Evolutionary conservation across 1,140 invertebrate genomes (phyloP), one percentile per base, ranked within the genome.

Genomic region (Drosophila prosaltans): DNA sequence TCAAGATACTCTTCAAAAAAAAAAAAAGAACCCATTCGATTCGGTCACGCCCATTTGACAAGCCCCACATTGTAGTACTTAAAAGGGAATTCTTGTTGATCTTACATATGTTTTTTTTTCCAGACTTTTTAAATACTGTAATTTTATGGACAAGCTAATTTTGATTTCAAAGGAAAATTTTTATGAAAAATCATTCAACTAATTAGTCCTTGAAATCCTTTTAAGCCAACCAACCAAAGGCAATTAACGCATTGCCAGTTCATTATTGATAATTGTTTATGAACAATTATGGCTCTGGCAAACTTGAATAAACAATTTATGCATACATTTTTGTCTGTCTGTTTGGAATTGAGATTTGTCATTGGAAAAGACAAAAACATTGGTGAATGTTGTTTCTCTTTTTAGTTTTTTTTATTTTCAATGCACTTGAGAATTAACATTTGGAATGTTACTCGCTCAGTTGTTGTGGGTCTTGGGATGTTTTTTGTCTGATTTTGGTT

Each of bases 361-460:
- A 88, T 88, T 88, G 83, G 88, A 79, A 16, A 16, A 16, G 16
- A 16, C 16, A 16, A 16, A 16, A 16, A 45, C 45, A 66, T 81
- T 88, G 72, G 63, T 77, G 77, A 88, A 88, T 88, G 83, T 80
- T 88, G 83, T 80, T 79, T 73, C 21, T 2, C 10, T 28, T 48
- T 68, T 74, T 32, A 41, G 9, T 51, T 69, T 57, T 24, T 24
- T 16, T 71, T 77, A 7, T 9, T 24, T 51, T 32, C 60, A 62
- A 88, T 88, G 80, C 84, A 88, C 83, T 88, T 88, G 84, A 84
- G 84, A 89, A 89, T 89, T 84, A 81, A 89, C 84, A 89, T 89
- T 90, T 71, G 84, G 85, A 84, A 89, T 89, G 85, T 51, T 51
- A 26, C 21, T 51, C 45, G 16, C 26, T 51, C 45, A 39, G 36